phyloP scores from a whole-genome alignment of 2,888 invertebrate species.

The Eurois occulta region DNA sequence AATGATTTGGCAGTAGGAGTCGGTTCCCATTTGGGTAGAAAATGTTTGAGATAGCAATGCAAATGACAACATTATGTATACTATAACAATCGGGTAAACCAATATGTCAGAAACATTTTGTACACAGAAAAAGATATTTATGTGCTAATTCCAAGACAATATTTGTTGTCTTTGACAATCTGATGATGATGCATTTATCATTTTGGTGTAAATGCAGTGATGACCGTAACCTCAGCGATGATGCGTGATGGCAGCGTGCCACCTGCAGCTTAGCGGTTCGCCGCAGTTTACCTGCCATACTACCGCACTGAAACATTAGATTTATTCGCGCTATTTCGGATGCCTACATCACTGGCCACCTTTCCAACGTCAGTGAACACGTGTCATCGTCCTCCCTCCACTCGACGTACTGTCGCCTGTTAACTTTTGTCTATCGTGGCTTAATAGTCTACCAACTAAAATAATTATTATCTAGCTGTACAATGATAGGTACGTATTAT shows the following conservation, averaged over 20 bases:
- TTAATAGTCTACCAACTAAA: slow-evolving; percentile 46
- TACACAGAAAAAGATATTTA: not conserved
- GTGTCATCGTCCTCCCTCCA: slow-evolving; percentile 81
- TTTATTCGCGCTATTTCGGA: slow-evolving; percentile 79
- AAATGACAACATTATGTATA: not conserved
- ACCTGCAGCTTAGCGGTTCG: slow-evolving; percentile 70
- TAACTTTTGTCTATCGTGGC: slow-evolving; percentile 63
- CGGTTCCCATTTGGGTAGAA: not conserved
- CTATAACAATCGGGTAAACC: not conserved
- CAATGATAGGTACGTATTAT: slow-evolving; percentile 29
- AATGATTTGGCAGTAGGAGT: not conserved
- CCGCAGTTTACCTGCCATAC: slow-evolving; percentile 82
- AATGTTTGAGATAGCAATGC: slow-evolving; percentile 4
- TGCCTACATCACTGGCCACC: slow-evolving; percentile 83
- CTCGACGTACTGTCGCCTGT: slow-evolving; percentile 68
- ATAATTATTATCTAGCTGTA: slow-evolving; percentile 43
- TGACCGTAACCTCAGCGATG: slow-evolving; percentile 77
- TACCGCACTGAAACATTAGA: slow-evolving; percentile 69
- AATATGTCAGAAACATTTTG: not conserved
- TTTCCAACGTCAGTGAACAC: slow-evolving; percentile 80
- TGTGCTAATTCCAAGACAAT: not conserved
- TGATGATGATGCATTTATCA: slow-evolving; percentile 28
- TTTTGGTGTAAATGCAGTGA: slow-evolving; percentile 48
- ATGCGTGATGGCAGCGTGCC: slow-evolving; percentile 74
- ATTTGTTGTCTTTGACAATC: slow-evolving; percentile 9